phyloP scores from a whole-genome alignment of 1,140 invertebrate species.

The Argopecten irradians region DNA sequence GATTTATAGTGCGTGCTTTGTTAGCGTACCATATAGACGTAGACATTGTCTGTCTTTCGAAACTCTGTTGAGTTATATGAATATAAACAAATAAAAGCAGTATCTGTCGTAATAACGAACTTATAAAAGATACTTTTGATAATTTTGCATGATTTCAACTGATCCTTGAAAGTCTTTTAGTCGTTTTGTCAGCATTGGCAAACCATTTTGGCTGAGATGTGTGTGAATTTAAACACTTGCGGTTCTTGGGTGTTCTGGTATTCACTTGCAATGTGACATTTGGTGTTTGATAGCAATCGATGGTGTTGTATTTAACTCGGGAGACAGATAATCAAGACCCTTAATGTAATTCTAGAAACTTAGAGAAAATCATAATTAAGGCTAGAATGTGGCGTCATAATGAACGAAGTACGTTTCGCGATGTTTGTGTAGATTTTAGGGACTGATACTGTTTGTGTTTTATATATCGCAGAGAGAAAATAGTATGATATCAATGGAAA shows the following conservation, averaged over 20 bases:
- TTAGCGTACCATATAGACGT: too few relatives aligned
- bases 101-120: too few relatives aligned
- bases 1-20: too few relatives aligned
- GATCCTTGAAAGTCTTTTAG: too few relatives aligned
- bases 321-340: background rate
- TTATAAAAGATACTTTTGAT: too few relatives aligned
- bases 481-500: background rate
- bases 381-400: background rate
- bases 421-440: background rate
- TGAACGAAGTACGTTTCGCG: background rate
- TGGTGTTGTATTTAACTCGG: background rate
- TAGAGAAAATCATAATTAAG: background rate
- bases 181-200: too few relatives aligned
- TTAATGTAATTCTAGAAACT: background rate
- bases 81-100: too few relatives aligned
- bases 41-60: too few relatives aligned
- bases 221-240: background rate
- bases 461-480: background rate
- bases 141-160: too few relatives aligned
- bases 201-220: background rate
- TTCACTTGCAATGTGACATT: background rate
- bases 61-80: too few relatives aligned
- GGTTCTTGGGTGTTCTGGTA: background rate
- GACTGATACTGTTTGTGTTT: background rate
- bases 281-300: background rate